Evolutionary conservation across 2,113 vertebrate species (phyloP).

Genomic region (Clarias gariepinus): DNA sequence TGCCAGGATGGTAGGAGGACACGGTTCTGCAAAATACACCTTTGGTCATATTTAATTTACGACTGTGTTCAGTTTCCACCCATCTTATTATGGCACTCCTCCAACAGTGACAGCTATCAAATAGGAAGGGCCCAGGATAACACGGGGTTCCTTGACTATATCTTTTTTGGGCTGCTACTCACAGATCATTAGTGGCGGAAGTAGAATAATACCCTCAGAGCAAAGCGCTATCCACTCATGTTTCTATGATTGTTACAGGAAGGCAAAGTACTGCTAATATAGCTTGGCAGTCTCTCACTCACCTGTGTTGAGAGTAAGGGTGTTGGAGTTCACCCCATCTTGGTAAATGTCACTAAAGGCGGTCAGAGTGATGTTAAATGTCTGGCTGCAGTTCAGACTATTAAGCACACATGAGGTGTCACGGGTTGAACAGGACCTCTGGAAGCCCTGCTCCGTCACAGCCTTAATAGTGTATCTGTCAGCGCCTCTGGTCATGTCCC

Average conservation of each 20-base stretch:
- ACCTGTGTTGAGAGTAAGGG: slow-evolving; percentile 67
- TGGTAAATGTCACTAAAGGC: slow-evolving; percentile 65
- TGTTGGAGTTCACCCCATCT: slow-evolving; percentile 51
- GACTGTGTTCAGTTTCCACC: too few species aligned
- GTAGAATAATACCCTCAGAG: too few species aligned
- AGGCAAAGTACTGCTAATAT: neutral
- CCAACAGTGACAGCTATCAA: too few species aligned
- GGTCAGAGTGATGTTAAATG: slow-evolving; percentile 66
- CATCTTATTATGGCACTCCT: too few species aligned
- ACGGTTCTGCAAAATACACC: slow-evolving; percentile 66
- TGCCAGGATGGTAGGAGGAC: slow-evolving; percentile 64
- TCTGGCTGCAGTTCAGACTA: slow-evolving; percentile 66
- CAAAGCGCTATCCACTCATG: too few species aligned
- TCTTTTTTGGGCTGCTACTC: too few species aligned
- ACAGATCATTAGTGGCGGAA: too few species aligned
- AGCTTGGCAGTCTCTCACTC: neutral
- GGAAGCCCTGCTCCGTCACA: slow-evolving; percentile 62
- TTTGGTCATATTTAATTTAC: neutral
- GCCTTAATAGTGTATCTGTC: slow-evolving; percentile 60
- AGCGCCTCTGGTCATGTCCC: slow-evolving; percentile 65
- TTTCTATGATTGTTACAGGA: too few species aligned
- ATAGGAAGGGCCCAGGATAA: too few species aligned
- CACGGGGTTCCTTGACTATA: too few species aligned
- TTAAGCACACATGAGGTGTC: slow-evolving; percentile 66
- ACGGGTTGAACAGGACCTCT: slow-evolving; percentile 58